phyloP scores from a whole-genome alignment of 2,888 invertebrate genomes.

The Thera obeliscata region DNA sequence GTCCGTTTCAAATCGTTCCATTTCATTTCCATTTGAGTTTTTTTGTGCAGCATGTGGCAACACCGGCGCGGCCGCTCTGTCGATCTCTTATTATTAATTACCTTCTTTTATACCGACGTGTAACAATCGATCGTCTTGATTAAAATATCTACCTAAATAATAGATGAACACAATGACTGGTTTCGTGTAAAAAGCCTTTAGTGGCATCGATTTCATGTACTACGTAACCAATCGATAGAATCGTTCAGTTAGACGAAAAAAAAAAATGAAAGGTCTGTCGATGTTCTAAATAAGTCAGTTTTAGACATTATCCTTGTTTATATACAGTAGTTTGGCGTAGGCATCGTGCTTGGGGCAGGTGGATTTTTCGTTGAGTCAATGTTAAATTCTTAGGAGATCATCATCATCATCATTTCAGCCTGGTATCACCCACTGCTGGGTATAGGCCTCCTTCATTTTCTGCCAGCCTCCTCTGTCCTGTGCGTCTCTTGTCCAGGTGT shows the following conservation, averaged over 20 bases:
- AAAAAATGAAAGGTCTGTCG: no score
- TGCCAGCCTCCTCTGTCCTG: no score
- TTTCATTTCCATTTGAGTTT: slow-evolving; percentile 78
- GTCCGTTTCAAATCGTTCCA: slow-evolving; percentile 79
- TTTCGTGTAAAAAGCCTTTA: slow-evolving; percentile 55
- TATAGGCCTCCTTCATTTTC: no score
- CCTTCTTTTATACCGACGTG: slow-evolving; percentile 76
- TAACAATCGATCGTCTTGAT: slow-evolving; percentile 80
- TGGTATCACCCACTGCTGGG: no score
- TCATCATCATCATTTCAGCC: no score
- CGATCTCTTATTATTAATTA: slow-evolving; percentile 81
- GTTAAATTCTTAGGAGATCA: no score
- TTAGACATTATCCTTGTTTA: no score
- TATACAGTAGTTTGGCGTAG: no score
- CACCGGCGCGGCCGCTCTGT: slow-evolving; percentile 54
- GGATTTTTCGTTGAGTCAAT: no score
- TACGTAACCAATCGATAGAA: not conserved
- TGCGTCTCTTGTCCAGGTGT: no score
- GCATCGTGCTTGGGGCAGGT: no score
- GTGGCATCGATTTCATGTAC: slow-evolving; percentile 28
- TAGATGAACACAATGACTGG: slow-evolving; percentile 68
- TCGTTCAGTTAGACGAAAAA: not conserved
- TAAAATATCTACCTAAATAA: slow-evolving; percentile 80
- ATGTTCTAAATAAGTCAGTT: no score
- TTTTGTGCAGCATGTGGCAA: slow-evolving; percentile 79